Base-by-base conservation (phyloP, 2,113 vertebrate genomes). In the Lepisosteus oculatus region DNA sequence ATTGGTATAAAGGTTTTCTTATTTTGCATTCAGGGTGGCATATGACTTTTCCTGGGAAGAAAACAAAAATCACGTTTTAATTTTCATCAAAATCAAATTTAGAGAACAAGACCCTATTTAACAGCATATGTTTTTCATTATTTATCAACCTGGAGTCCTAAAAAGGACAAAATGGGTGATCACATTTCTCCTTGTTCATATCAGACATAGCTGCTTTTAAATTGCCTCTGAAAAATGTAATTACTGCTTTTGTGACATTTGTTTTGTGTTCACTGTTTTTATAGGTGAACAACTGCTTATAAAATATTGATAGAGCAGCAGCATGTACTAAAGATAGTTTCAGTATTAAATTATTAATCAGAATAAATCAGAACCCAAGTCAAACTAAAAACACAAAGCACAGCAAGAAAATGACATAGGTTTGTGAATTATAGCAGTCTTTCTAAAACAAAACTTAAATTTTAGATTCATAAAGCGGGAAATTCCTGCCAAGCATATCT, bases 271-370 rank as follows among this genome's bases (percentile, higher is more conserved):
- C 77, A 74, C 70, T 80, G 74, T 79, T 86, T 83, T 78, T 80
- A 80, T 76, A 75, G 69, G 54, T 51, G n/a, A 72, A 54, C 74
- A 69, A 72, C 71, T 74, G 45, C 9, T 45, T 71, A 75, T 90
- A 73, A 84, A 89, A 85, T 81, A 88, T 89, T 85, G 78, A 88
- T 82, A 68, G 47, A 51, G 61, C 55, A 15, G 61, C 70, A 6
- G n/a, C 15, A 12, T 59, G 73, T 73, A 69, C 77, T 82, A 78
- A 83, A 81, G 78, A 79, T 83, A 82, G 80, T 76, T 70, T 67
- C 66, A 71, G 74, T 54, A 8, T 72, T 90, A 73, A 87, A 90
- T 90, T 86, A 89, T 88, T 88, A 76, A 90, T 73, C 72, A 57
- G 77, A 76, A 74, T 76, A 81, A 74, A 79, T 69, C 75, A 64